Conservation (phyloP, 2,797 vertebrate species). For the Acanthis flammea region DNA sequence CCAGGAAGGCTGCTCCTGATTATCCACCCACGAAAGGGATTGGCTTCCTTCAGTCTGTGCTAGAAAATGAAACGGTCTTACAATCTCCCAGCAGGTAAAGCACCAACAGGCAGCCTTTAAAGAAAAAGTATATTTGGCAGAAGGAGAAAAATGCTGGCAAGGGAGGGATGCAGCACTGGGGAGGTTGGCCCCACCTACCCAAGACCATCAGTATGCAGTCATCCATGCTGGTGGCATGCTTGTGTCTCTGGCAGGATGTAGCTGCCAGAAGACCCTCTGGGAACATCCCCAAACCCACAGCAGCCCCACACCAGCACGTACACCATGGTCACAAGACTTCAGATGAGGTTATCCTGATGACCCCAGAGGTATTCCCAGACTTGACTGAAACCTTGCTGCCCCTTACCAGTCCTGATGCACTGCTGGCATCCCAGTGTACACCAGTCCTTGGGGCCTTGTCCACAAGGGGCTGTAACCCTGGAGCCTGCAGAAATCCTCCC, state of each 20-base stretch:
- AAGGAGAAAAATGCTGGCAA: background rate
- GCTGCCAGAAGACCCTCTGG: background rate
- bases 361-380: background rate
- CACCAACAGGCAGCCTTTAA: background rate
- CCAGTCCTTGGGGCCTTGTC: fast-evolving
- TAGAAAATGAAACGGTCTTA: background rate
- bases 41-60: background rate
- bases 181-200: background rate
- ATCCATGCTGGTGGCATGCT: too few species aligned
- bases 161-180: fast-evolving
- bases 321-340: background rate
- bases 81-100: background rate
- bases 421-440: background rate
- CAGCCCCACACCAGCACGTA: background rate
- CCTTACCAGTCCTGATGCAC: background rate
- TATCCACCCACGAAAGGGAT: background rate
- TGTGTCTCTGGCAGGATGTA: background rate
- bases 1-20: background rate
- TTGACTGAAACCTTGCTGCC: background rate
- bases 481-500: background rate
- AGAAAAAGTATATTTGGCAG: background rate
- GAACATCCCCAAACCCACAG: background rate
- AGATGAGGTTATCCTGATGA: background rate
- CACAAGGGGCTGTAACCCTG: background rate
- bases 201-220: background rate